Evolutionary conservation across 2,888 invertebrate genomes (phyloP).

Genomic region (Netelia inedita): DNA sequence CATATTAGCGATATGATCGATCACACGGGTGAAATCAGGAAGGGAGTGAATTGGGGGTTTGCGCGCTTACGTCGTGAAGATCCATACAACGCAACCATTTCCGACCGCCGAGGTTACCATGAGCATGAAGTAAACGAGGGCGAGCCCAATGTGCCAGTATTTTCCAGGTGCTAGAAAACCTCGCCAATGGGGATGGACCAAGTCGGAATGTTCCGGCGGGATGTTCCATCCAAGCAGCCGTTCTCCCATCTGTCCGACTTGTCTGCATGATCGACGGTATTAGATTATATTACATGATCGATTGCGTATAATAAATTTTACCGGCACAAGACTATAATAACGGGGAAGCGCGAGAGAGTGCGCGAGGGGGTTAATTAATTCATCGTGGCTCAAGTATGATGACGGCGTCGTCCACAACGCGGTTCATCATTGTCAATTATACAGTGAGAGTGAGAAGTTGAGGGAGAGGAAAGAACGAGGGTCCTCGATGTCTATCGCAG

Average conservation of each 20-base stretch:
- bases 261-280: slow-evolving; percentile 69
- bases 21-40: neutral
- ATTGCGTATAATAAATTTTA: slow-evolving; percentile 29
- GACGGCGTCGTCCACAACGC: slow-evolving; percentile 25
- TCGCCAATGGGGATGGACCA: slow-evolving; percentile 91
- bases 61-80: slow-evolving; percentile 89
- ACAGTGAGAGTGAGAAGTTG: slow-evolving; percentile 23
- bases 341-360: neutral
- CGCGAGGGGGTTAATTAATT: slow-evolving; percentile 55
- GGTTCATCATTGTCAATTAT: slow-evolving; percentile 48
- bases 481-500: slow-evolving; percentile 67
- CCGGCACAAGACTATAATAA: neutral
- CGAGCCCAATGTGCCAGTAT: slow-evolving; percentile 89
- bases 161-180: slow-evolving; percentile 89
- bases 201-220: slow-evolving; percentile 87
- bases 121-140: slow-evolving; percentile 88
- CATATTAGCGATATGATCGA: neutral
- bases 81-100: slow-evolving; percentile 91
- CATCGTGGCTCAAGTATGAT: slow-evolving; percentile 50
- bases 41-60: slow-evolving; percentile 21
- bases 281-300: neutral
- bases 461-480: slow-evolving; percentile 58
- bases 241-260: slow-evolving; percentile 81
- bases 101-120: slow-evolving; percentile 88
- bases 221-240: slow-evolving; percentile 89